Conservation (phyloP, 2,797 vertebrate species). For the Artibeus lituratus region DNA sequence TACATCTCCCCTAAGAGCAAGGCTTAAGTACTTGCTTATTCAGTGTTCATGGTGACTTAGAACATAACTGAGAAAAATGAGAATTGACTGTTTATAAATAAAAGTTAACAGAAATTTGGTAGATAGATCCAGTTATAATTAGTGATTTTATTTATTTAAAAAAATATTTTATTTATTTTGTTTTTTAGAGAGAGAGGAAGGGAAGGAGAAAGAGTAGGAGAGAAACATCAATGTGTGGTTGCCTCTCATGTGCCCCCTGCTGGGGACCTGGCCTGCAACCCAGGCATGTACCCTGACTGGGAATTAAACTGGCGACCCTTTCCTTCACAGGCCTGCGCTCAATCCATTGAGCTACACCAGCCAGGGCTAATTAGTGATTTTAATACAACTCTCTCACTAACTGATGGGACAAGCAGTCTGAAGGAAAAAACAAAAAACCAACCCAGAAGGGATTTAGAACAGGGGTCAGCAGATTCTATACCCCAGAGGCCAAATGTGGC, state of each 20-base stretch:
- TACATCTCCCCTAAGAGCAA: background rate
- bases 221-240: no score
- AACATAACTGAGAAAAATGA: background rate
- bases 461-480: background rate
- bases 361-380: background rate
- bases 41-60: background rate
- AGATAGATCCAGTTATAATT: background rate
- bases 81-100: background rate
- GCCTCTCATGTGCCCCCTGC: no score
- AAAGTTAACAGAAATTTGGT: background rate
- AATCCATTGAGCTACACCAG: no score
- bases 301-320: no score
- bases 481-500: background rate
- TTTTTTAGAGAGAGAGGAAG: no score
- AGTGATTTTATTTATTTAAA: background rate
- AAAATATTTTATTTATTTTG: no score
- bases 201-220: no score
- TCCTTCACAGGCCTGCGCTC: no score
- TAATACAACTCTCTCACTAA: background rate
- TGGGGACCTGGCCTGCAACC: no score
- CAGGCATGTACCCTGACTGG: no score
- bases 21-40: background rate
- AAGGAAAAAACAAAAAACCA: background rate
- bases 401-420: background rate
- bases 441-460: background rate